phyloP scores from a whole-genome alignment of 2,888 invertebrate genomes.

The Plemyria rubiginata region DNA sequence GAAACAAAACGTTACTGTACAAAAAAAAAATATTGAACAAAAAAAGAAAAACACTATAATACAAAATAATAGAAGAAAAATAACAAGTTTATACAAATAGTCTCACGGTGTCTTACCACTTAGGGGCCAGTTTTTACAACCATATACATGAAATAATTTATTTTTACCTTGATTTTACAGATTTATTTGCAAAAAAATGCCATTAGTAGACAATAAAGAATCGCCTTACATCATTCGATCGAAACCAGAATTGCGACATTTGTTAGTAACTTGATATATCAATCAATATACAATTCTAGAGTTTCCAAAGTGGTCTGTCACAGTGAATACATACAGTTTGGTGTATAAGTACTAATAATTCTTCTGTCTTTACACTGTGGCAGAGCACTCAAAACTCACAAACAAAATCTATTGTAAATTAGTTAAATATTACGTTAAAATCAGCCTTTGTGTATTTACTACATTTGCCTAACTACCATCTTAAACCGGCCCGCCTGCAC shows the following conservation, averaged over 20 bases:
- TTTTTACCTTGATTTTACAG: constrained; percentile 25
- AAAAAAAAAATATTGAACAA: constrained; percentile 63
- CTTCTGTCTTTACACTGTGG: constrained; percentile 1
- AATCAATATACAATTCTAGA: constrained; percentile 15
- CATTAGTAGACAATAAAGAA: constrained; percentile 9
- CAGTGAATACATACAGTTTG: neutral
- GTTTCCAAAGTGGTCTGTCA: constrained; percentile 3
- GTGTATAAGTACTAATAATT: neutral
- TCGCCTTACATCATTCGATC: constrained; percentile 24
- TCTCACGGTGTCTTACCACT: constrained; percentile 49
- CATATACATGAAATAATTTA: constrained; percentile 19
- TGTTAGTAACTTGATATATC: constrained; percentile 41
- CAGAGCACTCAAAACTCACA: constrained; percentile 31
- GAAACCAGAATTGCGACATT: constrained; percentile 20
- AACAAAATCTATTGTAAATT: constrained; percentile 50
- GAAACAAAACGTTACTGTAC: constrained; percentile 74
- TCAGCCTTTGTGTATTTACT: constrained; percentile 73
- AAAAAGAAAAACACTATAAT: constrained; percentile 68
- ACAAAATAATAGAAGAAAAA: constrained; percentile 66
- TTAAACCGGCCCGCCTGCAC: constrained; percentile 38
- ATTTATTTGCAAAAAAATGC: constrained; percentile 19
- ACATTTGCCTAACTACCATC: constrained; percentile 59
- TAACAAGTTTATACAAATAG: constrained; percentile 62
- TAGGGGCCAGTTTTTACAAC: constrained; percentile 46
- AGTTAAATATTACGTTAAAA: constrained; percentile 65